Base-by-base conservation (phyloP, 2,888 invertebrate species). In the Graphium colonna region DNA sequence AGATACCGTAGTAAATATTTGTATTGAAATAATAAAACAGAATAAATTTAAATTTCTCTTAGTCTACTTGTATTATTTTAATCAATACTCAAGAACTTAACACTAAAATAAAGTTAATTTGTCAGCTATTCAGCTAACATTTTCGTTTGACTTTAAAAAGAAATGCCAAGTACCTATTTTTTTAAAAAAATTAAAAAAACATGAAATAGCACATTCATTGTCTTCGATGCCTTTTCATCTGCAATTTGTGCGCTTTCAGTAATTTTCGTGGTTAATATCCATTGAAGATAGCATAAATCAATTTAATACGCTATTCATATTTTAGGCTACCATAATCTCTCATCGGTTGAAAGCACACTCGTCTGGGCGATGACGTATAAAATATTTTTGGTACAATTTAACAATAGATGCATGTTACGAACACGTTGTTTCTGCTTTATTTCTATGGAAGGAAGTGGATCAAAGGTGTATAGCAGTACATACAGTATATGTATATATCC, bases 281-380 rank as follows among this genome's bases (percentile, higher is more conserved):
- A 46, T 21, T 8, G 40, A 46, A 46, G 18, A 46, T 21, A 28
- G 5, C 31, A 33, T 45, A 52, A 52, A 45, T 51, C 45, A 44
- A 45, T 46, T 44, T 46, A 39, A 46, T 5, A 45, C 45, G 39
- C 40, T 28, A 45, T 52, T 33, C 31, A 52, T 46, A 45, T 39
- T 40, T 51, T 46, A 46, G 33, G 45, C 33, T 40, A 52, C 15
- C n/a, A 31, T 40, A 52, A 52, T 41, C 45, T 52, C 33, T 46
- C 40, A 45, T 31, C 40, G 39, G 40, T 39, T 46, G 18, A 40
- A 40, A 52, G 51, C 45, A 46, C 13, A 41, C 51, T 46, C 33
- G 40, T 46, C 40, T 40, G 45, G 15, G 17, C 31, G 44, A 51
- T 45, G 44, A 45, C 51, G 51, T 51, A 41, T 31, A 0, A 40